These are phyloP conservation scores for Hippasteria phrygiana DNA, from an alignment of 53 echinoderm and acorn worm species.

Conservation along the genomic window DNA sequence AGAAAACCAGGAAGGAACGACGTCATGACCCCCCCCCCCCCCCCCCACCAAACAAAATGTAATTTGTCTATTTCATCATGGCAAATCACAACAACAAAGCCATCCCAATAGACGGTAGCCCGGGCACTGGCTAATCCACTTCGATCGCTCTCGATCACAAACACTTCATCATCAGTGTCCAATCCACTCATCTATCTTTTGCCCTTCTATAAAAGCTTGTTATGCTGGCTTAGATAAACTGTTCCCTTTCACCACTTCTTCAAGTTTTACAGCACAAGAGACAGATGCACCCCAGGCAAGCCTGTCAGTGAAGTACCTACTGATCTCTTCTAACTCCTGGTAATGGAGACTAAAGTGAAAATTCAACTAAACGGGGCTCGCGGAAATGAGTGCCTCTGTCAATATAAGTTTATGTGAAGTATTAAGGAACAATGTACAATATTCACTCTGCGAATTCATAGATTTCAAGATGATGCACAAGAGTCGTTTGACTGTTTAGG, in stretches of 20 bases:
- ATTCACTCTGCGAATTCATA: too few species aligned
- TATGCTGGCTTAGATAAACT: constrained; percentile 50
- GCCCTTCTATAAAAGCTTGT: not conserved
- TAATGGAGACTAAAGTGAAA: constrained; percentile 6
- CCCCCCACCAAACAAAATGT: not conserved
- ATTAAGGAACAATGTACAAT: not conserved
- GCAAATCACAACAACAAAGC: not conserved
- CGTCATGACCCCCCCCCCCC: too few species aligned
- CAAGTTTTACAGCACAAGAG: constrained; percentile 56
- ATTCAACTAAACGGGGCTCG: not conserved
- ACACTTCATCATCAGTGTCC: constrained; percentile 5
- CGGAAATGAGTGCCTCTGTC: not conserved
- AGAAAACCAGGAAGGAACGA: too few species aligned
- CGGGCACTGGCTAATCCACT: constrained; percentile 19
- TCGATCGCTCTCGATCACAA: constrained; percentile 13
- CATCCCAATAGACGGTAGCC: not conserved
- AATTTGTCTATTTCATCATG: not conserved
- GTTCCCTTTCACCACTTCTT: constrained; percentile 54
- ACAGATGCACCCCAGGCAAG: constrained; percentile 35
- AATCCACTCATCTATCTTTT: constrained; percentile 3
- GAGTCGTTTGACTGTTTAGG: not conserved
- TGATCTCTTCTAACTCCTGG: not conserved
- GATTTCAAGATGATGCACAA: too few species aligned
- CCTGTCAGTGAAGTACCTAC: not conserved
- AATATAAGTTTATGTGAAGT: constrained; percentile 8